Percentiles rank a stretch among this genome's conserved stretches.
Conservation (phyloP, 2,888 invertebrate species). For the Drosophila mercatorum region DNA sequence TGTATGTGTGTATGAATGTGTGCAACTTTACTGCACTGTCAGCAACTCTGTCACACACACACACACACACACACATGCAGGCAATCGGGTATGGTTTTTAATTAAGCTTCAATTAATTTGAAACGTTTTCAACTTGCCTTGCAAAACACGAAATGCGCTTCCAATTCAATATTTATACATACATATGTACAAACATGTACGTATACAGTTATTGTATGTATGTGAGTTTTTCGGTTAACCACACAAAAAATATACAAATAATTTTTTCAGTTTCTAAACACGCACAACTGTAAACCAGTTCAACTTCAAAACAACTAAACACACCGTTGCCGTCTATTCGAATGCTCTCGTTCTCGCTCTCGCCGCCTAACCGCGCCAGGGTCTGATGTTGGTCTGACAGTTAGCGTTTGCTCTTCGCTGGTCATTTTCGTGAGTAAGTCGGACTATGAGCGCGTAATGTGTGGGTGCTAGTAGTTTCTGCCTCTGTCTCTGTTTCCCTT, state of each 20-base stretch:
- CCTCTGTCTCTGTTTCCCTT: conserved; percentile 30
- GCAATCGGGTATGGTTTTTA: conserved; percentile 39
- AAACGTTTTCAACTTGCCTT: conserved; percentile 37
- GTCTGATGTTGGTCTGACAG: conserved; percentile 23
- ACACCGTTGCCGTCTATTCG: conserved; percentile 37
- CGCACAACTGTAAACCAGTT: conserved; percentile 80
- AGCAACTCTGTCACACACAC: conserved; percentile 21
- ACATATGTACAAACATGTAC: conserved; percentile 17
- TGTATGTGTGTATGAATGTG: not conserved
- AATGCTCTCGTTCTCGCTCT: conserved; percentile 17
- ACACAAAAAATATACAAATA: conserved; percentile 31
- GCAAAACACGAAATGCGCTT: conserved; percentile 45
- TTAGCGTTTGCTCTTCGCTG: conserved; percentile 62
- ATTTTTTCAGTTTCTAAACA: conserved; percentile 52
- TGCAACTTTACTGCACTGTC: conserved; percentile 11
- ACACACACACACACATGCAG: not conserved
- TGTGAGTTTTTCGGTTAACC: conserved; percentile 15
- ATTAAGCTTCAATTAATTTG: conserved; percentile 53
- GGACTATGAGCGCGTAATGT: conserved; percentile 31
- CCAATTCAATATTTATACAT: conserved; percentile 25
- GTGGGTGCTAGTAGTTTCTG: conserved; percentile 28
- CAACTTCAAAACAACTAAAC: conserved; percentile 80
- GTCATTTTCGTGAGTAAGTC: conserved; percentile 71
- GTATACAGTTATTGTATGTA: not conserved
- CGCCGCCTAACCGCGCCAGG: conserved; percentile 10